Base-by-base conservation (phyloP, 2,797 vertebrate species). In the Liparis tanakae region DNA sequence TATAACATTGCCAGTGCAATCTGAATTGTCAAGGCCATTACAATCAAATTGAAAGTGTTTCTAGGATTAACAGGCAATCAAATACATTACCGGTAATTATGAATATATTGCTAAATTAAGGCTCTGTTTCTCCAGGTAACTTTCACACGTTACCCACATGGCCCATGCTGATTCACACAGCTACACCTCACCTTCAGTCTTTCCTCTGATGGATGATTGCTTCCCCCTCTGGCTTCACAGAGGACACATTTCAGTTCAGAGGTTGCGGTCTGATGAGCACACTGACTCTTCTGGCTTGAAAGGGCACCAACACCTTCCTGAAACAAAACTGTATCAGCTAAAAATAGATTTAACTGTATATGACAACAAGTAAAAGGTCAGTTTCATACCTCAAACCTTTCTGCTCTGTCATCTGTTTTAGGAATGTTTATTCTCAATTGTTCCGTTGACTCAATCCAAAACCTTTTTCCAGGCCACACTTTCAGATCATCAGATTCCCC, bases 351-450 rank as follows among this genome's bases (percentile, higher is more conserved):
- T 17, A 75, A 72, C 63, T 8, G 51, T 34, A 33, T 54, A 4
- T 77, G 74, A 72, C 15, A 66, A 54, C 50, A 76, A 51, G 69
- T 82, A 51, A 85, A 88, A 79, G 60, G 25, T 55, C 63, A 58
- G 57, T 54, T 69, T 71, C 67, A 48, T 63, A 7, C 67, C 54
- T 17, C 68, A 70, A 81, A 65, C 67, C 39, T 50, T 78, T 78
- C 75, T 79, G 79, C 72, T 25, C 59, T n/a, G 66, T 85, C 89
- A 82, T 87, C 73, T 84, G 82, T 82, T 87, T 88, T 85, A 63
- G 44, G 81, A 72, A 74, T 55, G 5, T 67, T 36, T 62, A 58
- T 79, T 77, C 70, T 81, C 81, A 85, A 81, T 74, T 71, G 66
- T 90, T 92, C 87, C 81, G 1, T 81, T 63, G 9, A 43, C 39